phyloP scores from a whole-genome alignment of 2,113 vertebrate species.

The Prunella himalayana region DNA sequence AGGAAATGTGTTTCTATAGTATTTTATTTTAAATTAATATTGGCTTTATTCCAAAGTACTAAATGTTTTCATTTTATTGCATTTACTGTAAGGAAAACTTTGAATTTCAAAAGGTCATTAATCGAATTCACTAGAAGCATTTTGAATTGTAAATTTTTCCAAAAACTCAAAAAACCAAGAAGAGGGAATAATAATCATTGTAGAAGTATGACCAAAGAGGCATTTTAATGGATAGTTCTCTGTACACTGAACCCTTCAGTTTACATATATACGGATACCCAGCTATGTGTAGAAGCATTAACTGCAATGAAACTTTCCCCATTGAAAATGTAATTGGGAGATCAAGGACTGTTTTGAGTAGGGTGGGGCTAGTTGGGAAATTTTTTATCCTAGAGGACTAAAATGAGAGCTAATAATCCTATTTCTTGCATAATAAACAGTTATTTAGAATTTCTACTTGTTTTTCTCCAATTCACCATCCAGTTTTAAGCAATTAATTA shows the following conservation, averaged over 20 bases:
- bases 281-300: not conserved
- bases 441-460: not conserved
- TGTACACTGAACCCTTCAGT: not conserved
- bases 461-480: not conserved
- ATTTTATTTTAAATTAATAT: not conserved
- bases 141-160: not conserved
- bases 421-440: not conserved
- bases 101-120: not conserved
- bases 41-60: not conserved
- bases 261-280: not conserved
- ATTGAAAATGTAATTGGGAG: not conserved
- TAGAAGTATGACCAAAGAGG: not conserved
- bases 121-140: not conserved
- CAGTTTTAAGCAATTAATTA: not conserved
- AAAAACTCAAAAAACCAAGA: not conserved
- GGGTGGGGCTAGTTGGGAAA: rapidly evolving
- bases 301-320: not conserved
- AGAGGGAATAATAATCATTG: not conserved
- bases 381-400: not conserved
- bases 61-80: rapidly evolving
- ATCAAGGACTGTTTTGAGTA: not conserved
- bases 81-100: not conserved
- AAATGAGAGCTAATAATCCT: not conserved
- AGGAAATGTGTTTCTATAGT: not conserved
- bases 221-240: not conserved